Evolutionary conservation across 2,113 vertebrate genomes (phyloP), one percentile per base, ranked within the genome.

Genomic region (Mus pahari): DNA sequence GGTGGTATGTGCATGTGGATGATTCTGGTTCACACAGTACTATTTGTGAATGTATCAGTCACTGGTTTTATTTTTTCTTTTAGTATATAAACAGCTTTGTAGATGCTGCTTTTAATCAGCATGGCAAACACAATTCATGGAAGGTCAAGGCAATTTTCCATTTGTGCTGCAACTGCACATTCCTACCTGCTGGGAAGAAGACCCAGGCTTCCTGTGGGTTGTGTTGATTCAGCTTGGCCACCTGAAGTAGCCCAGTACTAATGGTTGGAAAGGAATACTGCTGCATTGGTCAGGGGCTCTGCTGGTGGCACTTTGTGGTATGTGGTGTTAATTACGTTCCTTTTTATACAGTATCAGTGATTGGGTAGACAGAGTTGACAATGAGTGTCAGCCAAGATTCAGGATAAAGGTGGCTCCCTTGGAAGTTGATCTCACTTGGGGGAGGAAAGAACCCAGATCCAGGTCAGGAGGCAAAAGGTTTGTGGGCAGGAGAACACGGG

Each of bases 171-270:
- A 89, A 87, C 11, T 39, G 86, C 89, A 92, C 86, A 96, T 97
- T 97, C 83, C 83, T 96, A 92, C 94, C 92, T 94, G 86, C 92
- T 96, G 86, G 91, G 95, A 96, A 90, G 79, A 48, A 91, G 90
- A 93, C 42, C 78, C 83, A 82, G 0, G 68, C 92, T 94, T 95
- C 82, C 91, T 84, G 4, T 62, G 1, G 81, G 94, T 31, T 84
- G 86, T 93, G 64, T 92, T 95, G 94, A 86, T 91, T 97, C 96
- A 96, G 96, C 91, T 96, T 92, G 90, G 92, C 91, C 82, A 82
- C 91, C 89, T 95, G 96, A 95, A 97, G 70, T n/a, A 48, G 42
- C 36, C 50, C 19, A 70, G 28, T 71, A 39, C 50, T 22, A 74
- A 24, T 82, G 84, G 74, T 60, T 42, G 84, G 70, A 26, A 73